phyloP scores from a whole-genome alignment of 2,113 vertebrate species.

The Gallinago paraguaiae region DNA sequence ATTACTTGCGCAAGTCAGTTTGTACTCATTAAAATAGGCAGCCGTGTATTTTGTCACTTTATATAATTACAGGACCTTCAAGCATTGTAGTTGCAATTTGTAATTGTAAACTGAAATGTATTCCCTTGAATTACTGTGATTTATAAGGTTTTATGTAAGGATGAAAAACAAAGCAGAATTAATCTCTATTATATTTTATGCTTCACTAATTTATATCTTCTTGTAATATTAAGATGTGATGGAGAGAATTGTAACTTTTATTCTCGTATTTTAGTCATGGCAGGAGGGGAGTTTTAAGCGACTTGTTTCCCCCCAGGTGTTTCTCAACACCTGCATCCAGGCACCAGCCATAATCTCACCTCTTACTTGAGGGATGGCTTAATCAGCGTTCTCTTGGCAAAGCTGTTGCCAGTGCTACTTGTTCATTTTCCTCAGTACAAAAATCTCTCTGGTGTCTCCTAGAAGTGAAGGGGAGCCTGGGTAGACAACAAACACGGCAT shows the following conservation, averaged over 20 bases:
- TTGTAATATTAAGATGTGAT: not conserved
- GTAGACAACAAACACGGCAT: not conserved
- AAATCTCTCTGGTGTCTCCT: not conserved
- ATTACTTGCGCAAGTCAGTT: not conserved
- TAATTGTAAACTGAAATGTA: not conserved
- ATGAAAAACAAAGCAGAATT: not conserved
- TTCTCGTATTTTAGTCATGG: not conserved
- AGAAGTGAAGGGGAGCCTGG: not conserved
- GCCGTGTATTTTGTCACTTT: not conserved
- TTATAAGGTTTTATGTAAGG: not conserved
- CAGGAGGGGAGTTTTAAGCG: not conserved
- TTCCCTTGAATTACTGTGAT: not conserved
- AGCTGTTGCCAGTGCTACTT: not conserved
- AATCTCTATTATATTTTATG: not conserved
- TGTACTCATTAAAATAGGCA: not conserved
- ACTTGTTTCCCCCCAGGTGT: not conserved
- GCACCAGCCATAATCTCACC: not conserved
- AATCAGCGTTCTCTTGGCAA: not conserved
- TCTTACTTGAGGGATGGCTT: not conserved
- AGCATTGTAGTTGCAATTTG: not conserved
- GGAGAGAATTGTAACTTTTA: not conserved
- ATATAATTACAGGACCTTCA: not conserved
- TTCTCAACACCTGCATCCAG: not conserved
- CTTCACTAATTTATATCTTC: constrained; percentile 38
- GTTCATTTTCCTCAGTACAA: not conserved